These are phyloP conservation scores for Tetragonula carbonaria DNA, from an alignment of 2,888 invertebrate genomes.

Conservation along the genomic window DNA sequence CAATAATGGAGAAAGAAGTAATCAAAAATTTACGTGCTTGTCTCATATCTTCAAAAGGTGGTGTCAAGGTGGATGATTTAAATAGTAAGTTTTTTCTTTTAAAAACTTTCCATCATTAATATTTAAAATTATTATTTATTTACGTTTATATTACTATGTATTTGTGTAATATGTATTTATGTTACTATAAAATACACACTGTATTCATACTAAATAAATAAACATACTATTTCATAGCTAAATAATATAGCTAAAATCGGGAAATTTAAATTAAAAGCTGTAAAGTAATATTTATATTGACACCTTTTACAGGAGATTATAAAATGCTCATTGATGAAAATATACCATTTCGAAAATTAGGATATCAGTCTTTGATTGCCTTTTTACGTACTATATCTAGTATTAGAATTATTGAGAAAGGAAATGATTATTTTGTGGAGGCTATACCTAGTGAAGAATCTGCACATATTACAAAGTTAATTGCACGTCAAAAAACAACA, in stretches of 20 bases:
- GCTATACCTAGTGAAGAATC: conserved; percentile 87
- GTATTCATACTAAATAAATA: too few species aligned
- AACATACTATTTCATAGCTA: not conserved
- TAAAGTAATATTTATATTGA: not conserved
- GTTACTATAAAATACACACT: not conserved
- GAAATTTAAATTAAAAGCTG: not conserved
- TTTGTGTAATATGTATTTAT: not conserved
- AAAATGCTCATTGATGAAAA: conserved; percentile 87
- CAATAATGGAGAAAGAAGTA: conserved; percentile 59
- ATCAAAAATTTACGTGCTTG: conserved; percentile 70
- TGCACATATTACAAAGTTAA: conserved; percentile 85
- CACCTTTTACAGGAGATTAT: conserved; percentile 86
- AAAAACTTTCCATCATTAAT: not conserved
- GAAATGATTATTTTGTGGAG: conserved; percentile 86
- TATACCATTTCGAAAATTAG: conserved; percentile 87
- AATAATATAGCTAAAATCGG: not conserved
- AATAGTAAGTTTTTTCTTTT: conserved; percentile 84
- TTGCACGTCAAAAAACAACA: conserved; percentile 79
- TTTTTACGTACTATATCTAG: conserved; percentile 87
- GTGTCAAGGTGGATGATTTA: conserved; percentile 83
- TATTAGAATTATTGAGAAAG: conserved; percentile 85
- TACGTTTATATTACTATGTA: not conserved
- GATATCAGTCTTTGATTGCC: conserved; percentile 86
- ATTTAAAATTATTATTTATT: conserved; percentile 10
- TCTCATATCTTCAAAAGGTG: conserved; percentile 71